Conservation (phyloP, 2,888 invertebrate genomes). For the Lepidocyrtinus sp. region DNA sequence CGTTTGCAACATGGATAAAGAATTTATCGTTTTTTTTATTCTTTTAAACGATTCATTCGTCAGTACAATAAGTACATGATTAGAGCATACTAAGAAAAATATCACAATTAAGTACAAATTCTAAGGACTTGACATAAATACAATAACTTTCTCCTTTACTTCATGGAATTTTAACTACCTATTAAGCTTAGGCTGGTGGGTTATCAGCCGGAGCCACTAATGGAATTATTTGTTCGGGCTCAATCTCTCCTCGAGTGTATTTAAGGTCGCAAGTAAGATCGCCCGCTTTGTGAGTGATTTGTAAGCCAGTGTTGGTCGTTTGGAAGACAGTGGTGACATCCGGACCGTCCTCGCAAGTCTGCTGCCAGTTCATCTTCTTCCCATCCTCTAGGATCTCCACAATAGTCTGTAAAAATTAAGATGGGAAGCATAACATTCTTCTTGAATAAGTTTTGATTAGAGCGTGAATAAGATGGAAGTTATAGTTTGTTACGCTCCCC, state of each 20-base stretch:
- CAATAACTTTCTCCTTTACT: neutral
- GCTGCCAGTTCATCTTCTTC: conserved; percentile 41
- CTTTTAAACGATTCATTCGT: no score
- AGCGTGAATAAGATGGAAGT: neutral
- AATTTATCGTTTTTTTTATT: no score
- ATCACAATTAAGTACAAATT: no score
- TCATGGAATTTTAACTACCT: neutral
- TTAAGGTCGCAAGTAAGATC: conserved; percentile 20
- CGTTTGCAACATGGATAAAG: no score
- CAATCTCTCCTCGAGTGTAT: neutral
- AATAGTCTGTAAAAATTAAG: conserved; percentile 42
- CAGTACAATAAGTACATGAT: no score
- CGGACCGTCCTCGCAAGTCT: conserved; percentile 61
- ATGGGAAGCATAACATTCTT: neutral
- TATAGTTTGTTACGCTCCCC: neutral
- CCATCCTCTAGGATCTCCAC: conserved; percentile 34
- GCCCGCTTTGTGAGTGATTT: conserved; percentile 29
- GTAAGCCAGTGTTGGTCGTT: conserved; percentile 21
- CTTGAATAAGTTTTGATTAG: conserved; percentile 25
- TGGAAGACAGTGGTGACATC: conserved; percentile 53
- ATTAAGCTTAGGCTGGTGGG: neutral
- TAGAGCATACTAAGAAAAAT: no score
- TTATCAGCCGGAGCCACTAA: neutral
- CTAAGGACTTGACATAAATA: no score
- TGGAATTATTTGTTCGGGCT: no score